These are phyloP conservation scores for Psittacula cyanocephala DNA, from an alignment of 2,113 vertebrate species.

Conservation along the genomic window DNA sequence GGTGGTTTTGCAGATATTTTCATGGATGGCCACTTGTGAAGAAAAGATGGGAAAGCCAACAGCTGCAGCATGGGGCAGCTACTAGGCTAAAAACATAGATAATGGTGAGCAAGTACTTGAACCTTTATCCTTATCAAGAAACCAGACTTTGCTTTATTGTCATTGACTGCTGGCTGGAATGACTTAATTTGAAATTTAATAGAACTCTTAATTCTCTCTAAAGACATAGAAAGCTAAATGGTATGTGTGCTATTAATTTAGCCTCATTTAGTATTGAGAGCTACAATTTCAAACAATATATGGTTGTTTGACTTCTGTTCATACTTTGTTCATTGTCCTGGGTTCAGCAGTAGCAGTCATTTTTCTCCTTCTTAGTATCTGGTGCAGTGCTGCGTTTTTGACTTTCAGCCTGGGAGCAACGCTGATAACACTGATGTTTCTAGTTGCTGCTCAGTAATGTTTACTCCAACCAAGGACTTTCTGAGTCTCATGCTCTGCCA, in stretches of 20 bases:
- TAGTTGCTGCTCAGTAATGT: no score
- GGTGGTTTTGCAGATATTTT: neutral
- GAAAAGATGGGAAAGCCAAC: neutral
- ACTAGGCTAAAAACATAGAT: neutral
- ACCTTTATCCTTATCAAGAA: neutral
- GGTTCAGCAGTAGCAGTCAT: no score
- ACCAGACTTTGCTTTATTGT: neutral
- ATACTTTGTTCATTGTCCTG: neutral
- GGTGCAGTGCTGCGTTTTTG: no score
- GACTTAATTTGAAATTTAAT: slow-evolving; percentile 14
- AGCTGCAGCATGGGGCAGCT: neutral
- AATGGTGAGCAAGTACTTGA: neutral
- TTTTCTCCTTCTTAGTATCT: no score
- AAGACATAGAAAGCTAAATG: slow-evolving; percentile 47
- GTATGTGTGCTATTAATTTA: slow-evolving; percentile 45
- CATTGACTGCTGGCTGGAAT: slow-evolving; percentile 9
- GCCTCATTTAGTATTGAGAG: slow-evolving; percentile 27
- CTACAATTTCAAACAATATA: neutral
- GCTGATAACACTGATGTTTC: no score
- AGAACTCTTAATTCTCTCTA: slow-evolving; percentile 45
- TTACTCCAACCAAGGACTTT: no score
- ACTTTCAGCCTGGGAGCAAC: no score
- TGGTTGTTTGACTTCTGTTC: neutral
- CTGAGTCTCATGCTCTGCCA: no score
- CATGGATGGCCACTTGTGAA: neutral